phyloP scores from a whole-genome alignment of 2,888 invertebrate genomes.

The Erpobdella octoculata region DNA sequence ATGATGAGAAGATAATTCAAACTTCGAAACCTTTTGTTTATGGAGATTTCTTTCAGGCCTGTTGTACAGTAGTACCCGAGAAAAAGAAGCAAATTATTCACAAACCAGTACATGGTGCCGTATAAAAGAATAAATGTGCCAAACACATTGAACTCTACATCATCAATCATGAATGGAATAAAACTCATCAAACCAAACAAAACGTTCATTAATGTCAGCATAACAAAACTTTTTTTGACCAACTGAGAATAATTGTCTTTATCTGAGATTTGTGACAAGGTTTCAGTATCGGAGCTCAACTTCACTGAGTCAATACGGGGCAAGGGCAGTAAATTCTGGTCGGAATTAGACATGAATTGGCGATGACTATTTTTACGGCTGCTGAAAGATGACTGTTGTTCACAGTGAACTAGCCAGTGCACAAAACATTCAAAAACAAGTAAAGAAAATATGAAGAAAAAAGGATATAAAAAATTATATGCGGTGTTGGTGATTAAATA shows the following conservation, averaged over 20 bases:
- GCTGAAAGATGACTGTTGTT: background rate
- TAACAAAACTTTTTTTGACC: slow-evolving; percentile 5
- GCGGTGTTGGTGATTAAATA: background rate
- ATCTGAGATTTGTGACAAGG: background rate
- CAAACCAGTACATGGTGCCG: slow-evolving; percentile 6
- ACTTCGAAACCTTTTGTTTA: slow-evolving; percentile 6
- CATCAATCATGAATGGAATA: background rate
- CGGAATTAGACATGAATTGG: no score
- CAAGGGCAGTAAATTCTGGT: no score
- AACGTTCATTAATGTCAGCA: slow-evolving; percentile 16
- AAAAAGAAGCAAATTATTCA: background rate
- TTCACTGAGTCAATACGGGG: no score
- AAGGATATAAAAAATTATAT: background rate
- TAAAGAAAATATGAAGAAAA: slow-evolving; percentile 12
- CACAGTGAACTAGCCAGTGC: slow-evolving; percentile 21
- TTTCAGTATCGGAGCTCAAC: background rate
- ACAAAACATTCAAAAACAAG: slow-evolving; percentile 17
- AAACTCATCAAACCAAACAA: slow-evolving; percentile 3
- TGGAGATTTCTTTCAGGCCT: background rate
- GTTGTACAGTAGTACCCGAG: slow-evolving; percentile 4
- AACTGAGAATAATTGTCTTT: background rate
- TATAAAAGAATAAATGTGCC: background rate
- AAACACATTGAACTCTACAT: background rate
- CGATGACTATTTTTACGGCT: no score
- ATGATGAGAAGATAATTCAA: slow-evolving; percentile 17